phyloP scores from a whole-genome alignment of 2,113 vertebrate species.

The Sarotherodon lohbergeri region DNA sequence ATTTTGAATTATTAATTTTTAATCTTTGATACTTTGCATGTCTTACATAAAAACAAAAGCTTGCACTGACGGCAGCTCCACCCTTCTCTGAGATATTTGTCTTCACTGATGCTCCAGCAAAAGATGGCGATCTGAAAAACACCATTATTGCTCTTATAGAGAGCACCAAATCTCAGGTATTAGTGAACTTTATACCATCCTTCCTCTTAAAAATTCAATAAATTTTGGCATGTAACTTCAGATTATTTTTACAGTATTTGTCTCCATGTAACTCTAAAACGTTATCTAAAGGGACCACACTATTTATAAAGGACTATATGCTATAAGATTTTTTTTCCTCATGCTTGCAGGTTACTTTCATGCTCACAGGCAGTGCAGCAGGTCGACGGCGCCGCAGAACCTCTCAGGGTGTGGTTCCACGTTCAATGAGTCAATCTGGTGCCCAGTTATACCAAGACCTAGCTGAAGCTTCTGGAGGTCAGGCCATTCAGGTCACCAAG shows the following conservation, averaged over 20 bases:
- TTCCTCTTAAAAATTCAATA: background rate
- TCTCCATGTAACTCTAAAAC: background rate
- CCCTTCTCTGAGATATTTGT: slow-evolving; percentile 60
- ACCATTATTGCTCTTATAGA: slow-evolving; percentile 61
- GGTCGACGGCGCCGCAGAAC: background rate
- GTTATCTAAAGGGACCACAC: background rate
- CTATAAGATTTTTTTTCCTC: rapidly evolving
- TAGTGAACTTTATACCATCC: background rate
- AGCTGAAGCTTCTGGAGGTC: slow-evolving; percentile 59
- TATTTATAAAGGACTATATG: background rate
- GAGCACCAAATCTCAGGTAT: slow-evolving; percentile 58
- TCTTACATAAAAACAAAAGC: slow-evolving; percentile 10
- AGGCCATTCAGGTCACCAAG: slow-evolving; percentile 60
- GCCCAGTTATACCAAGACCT: slow-evolving; percentile 54
- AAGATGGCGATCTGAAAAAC: slow-evolving; percentile 43
- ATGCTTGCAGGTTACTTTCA: slow-evolving; percentile 59
- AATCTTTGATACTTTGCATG: background rate
- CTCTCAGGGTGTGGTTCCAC: background rate
- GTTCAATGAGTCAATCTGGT: background rate
- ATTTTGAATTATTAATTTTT: background rate
- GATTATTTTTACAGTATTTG: background rate
- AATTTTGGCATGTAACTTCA: background rate
- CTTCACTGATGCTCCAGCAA: slow-evolving; percentile 69
- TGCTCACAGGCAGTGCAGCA: slow-evolving; percentile 42
- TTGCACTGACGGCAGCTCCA: slow-evolving; percentile 60